Conservation (phyloP, 2,888 invertebrate species). For the Esperia sulphurella region DNA sequence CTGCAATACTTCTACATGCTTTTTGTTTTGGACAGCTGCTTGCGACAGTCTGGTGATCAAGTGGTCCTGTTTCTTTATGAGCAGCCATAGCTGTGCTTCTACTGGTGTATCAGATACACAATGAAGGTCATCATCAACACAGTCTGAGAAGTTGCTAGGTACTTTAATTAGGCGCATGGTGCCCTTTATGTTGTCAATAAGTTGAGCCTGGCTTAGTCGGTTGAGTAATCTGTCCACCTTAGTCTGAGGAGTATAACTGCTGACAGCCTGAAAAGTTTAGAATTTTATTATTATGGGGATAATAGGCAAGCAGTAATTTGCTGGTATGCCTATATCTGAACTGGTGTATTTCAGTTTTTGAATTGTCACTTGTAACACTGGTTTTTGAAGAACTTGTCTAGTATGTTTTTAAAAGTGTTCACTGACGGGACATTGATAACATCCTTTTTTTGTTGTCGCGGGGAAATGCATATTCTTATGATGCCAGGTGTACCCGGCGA, state of each 20-base stretch:
- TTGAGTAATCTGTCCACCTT: conserved; percentile 47
- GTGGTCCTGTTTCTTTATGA: conserved; percentile 64
- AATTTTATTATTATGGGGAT: too few relatives aligned
- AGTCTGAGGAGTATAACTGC: conserved; percentile 7
- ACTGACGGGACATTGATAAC: too few relatives aligned
- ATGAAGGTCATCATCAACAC: conserved; percentile 49
- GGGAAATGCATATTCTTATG: too few relatives aligned
- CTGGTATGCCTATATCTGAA: too few relatives aligned
- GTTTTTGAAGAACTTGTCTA: too few relatives aligned
- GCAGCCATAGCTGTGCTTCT: conserved; percentile 56
- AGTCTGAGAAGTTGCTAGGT: conserved; percentile 47
- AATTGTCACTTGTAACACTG: too few relatives aligned
- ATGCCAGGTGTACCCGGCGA: too few relatives aligned
- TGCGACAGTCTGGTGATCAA: conserved; percentile 53
- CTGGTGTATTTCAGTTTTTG: too few relatives aligned
- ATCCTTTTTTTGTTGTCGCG: too few relatives aligned
- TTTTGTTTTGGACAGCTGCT: conserved; percentile 48
- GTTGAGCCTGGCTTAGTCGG: conserved; percentile 48
- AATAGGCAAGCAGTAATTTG: too few relatives aligned
- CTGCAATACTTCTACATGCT: conserved; percentile 50
- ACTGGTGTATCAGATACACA: conserved; percentile 46
- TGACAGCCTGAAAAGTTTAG: not conserved
- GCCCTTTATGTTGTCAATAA: conserved; percentile 49
- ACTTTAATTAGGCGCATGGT: conserved; percentile 43
- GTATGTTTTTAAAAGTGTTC: too few relatives aligned